Evolutionary conservation across 2,113 vertebrate species (phyloP).

Genomic region (Opisthocomus hoazin): DNA sequence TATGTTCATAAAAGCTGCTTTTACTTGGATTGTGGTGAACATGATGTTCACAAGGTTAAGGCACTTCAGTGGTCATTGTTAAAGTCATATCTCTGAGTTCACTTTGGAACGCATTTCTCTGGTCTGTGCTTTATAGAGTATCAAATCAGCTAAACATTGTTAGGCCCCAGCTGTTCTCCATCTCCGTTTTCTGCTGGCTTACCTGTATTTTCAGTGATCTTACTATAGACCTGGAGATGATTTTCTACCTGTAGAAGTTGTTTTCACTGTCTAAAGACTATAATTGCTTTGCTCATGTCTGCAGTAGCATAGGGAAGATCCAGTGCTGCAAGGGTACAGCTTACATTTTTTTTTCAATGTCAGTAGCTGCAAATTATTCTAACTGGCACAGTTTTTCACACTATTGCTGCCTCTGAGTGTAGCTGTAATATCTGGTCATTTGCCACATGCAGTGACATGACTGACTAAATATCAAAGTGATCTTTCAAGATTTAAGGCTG

Average conservation of each 20-base stretch:
- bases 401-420: rapidly evolving
- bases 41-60: background rate
- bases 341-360: background rate
- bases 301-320: background rate
- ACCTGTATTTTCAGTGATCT: background rate
- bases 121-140: background rate
- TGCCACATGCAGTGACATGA: background rate
- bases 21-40: background rate
- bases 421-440: background rate
- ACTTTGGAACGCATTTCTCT: background rate
- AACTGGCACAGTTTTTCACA: background rate
- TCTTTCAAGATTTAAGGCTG: background rate
- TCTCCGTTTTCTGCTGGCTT: background rate
- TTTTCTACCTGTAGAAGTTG: background rate
- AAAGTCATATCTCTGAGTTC: background rate
- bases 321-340: background rate
- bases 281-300: background rate
- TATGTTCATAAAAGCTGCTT: background rate
- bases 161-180: background rate
- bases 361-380: background rate
- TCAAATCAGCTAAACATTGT: background rate
- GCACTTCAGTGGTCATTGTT: background rate
- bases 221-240: background rate
- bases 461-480: background rate
- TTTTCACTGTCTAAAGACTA: background rate